These are phyloP conservation scores for Nomia melanderi DNA, from an alignment of 1,140 invertebrate genomes.

Conservation along the genomic window DNA sequence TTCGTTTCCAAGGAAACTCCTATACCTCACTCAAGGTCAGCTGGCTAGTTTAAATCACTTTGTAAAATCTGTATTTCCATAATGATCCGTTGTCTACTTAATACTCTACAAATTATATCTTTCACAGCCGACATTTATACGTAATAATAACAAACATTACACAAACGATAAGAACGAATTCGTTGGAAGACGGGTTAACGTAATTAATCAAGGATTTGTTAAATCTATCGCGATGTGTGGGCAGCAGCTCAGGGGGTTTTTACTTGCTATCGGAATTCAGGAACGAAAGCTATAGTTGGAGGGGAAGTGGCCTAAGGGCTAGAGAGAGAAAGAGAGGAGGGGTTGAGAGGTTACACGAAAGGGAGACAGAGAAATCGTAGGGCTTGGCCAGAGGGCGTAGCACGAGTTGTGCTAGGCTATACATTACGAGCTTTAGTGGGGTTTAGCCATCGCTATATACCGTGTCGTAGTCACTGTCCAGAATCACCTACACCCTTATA, in stretches of 20 bases:
- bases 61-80: no score
- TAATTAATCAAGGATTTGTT: slow-evolving; percentile 70
- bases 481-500: slow-evolving; percentile 56
- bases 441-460: slow-evolving; percentile 71
- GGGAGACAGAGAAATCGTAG: slow-evolving; percentile 19
- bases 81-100: no score
- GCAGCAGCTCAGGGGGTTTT: slow-evolving; percentile 46
- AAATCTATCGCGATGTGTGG: slow-evolving; percentile 62
- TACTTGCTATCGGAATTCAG: slow-evolving; percentile 40
- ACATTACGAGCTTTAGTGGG: slow-evolving; percentile 75
- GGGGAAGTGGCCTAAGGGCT: slow-evolving; percentile 11
- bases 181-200: slow-evolving; percentile 8
- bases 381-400: slow-evolving; percentile 63
- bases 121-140: no score
- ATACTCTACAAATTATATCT: no score
- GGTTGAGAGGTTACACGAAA: slow-evolving; percentile 15
- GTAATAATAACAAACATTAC: no score
- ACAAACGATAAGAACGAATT: slow-evolving; percentile 52
- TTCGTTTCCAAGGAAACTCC: no score
- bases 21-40: no score
- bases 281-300: slow-evolving; percentile 1
- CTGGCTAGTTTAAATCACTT: no score
- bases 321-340: not conserved
- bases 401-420: slow-evolving; percentile 68
- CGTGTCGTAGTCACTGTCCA: slow-evolving; percentile 73